Base-by-base conservation (phyloP, 2,797 vertebrate species). In the Leuciscus waleckii region DNA sequence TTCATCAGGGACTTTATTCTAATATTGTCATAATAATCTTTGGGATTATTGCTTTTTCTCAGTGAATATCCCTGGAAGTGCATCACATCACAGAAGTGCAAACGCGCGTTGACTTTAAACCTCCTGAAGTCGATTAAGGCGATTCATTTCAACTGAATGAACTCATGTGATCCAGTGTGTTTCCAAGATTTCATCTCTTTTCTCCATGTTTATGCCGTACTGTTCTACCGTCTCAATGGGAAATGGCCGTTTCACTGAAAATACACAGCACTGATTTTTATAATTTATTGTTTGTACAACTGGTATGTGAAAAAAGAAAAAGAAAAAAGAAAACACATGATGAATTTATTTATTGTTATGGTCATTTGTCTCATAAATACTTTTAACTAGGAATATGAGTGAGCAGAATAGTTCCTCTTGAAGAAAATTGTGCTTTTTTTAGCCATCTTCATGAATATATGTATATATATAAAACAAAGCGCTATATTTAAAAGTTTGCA, bases 271-370 rank as follows among this genome's bases (percentile, higher is more conserved):
- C 98, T 99, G 98, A 99, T 96, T 95, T 95, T 95, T 96, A 97
- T 98, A 98, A 99, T 98, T 99, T 99, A 99, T 98, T 98, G 94
- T 98, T 97, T 97, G 96, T 97, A 96, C 94, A 97, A 97, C 95
- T 97, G 90, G 92, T 97, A 96, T 97, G 97, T 99, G 97, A 97
- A 94, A 94, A 96, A 74, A 29, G 29, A 29, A 29, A 29, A 29
- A 29, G 29, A 90, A 95, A 58, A 94, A 65, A 83, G 91, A 91
- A 91, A 95, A 84, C 16, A 96, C 95, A 94, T 96, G 95, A 97
- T 96, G 93, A 96, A 94, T 96, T 97, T 98, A 99, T 99, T 99
- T 99, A 99, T 97, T 96, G 94, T 95, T 95, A 92, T 92, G 92
- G 91, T 94, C 92, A 94, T 95, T 93, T 94, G 92, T 95, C 95